Evolutionary conservation across 2,888 invertebrate genomes (phyloP), one percentile per base, ranked within the genome.

Genomic region (Linhomoeus sp.): DNA sequence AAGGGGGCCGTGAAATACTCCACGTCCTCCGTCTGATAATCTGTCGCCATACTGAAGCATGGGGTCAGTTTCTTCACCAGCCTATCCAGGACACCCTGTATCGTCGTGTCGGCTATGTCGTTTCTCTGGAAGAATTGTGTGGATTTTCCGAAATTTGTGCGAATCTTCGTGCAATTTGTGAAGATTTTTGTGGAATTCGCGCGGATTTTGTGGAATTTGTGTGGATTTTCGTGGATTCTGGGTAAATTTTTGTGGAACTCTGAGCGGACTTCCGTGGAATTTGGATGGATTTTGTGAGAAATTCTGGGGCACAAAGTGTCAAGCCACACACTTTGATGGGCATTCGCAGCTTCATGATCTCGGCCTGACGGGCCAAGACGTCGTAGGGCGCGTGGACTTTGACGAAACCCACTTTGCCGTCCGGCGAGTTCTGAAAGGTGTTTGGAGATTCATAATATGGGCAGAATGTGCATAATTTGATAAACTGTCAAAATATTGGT

Each of bases 1-100:
- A 67, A 69, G 22, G 66, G 64, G 3, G 67, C 66, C n/a, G 66
- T 67, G 55, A 68, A 69, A 51, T 64, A 68, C 45, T 66, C 64
- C 3, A 61, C 58, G 33, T 66, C 62, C 2, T 60, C 56, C 20
- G 58, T 48, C 1, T 54, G 37, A n/a, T 53, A 48, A 12, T 50
- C 48, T 12, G 50, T 52, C 37, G 51, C 51, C 40, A 57, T 56
- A 24, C 58, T 54, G 39, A 58, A 51, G 39, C n/a, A n/a, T 39
- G 57, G n/a, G n/a, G n/a, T 44, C 43, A 56, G 43, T 19, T 48
- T 49, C 37, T 52, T 52, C 41, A 58, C 41, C 17, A 50, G 49
- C 2, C 44, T 39, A 38, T 58, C 55, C 20, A 58, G 43, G 15
- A 48, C 44, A 12, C 58, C 57, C 15, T 53, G 54, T 43, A 55